phyloP scores from a whole-genome alignment of 2,888 invertebrate genomes.

The Athalia circularis region DNA sequence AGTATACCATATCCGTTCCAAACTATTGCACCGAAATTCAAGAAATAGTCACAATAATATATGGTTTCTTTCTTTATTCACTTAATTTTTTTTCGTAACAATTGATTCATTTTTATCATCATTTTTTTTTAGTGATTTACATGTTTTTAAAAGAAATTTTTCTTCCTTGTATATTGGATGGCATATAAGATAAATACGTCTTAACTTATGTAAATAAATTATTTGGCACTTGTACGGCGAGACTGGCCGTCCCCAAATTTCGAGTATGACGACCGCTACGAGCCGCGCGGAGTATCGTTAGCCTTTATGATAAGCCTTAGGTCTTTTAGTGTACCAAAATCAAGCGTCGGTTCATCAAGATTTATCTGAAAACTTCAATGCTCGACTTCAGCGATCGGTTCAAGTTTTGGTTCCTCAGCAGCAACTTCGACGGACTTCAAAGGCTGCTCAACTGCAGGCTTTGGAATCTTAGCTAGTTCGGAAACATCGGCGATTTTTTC shows the following conservation, averaged over 20 bases:
- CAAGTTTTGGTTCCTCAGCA: conserved; percentile 27
- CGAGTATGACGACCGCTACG: conserved; percentile 61
- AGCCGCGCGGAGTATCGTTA: conserved; percentile 57
- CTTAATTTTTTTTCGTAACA: conserved; percentile 67
- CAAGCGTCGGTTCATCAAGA: neutral
- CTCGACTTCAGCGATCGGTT: conserved; percentile 43
- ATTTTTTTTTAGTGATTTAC: conserved; percentile 51
- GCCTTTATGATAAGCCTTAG: conserved; percentile 49
- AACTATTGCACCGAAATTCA: neutral
- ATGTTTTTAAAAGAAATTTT: conserved; percentile 36
- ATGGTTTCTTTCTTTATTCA: conserved; percentile 14
- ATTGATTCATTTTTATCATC: conserved; percentile 65
- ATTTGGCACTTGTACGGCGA: conserved; percentile 57
- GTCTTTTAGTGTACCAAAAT: conserved; percentile 45
- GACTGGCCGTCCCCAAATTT: conserved; percentile 59
- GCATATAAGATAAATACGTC: conserved; percentile 49
- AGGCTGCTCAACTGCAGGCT: neutral
- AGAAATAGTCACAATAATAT: neutral
- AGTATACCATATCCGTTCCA: neutral
- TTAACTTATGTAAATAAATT: conserved; percentile 55
- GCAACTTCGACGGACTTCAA: conserved; percentile 2
- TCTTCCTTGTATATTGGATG: conserved; percentile 44
- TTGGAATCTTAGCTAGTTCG: too few relatives aligned
- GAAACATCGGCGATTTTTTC: too few relatives aligned
- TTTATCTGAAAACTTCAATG: neutral